Percentiles rank a stretch among this genome's conserved stretches.
Conservation (phyloP, 2,888 invertebrate species). For the Byasa hedistus region DNA sequence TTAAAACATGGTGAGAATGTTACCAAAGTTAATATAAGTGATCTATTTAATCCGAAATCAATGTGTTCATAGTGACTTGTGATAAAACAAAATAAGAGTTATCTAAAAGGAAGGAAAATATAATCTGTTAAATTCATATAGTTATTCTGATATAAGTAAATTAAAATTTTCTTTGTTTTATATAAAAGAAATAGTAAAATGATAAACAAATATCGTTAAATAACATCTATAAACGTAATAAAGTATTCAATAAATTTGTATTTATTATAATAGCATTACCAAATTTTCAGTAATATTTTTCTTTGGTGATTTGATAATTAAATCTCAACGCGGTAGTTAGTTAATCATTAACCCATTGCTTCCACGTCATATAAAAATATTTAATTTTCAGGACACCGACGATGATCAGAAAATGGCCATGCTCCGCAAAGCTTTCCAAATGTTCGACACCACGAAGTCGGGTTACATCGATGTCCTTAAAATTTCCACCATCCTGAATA, state of each 20-base stretch:
- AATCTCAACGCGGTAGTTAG: too few relatives aligned
- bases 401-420: constrained; percentile 92
- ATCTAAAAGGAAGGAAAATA: not conserved
- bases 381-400: constrained; percentile 73
- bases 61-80: constrained; percentile 36
- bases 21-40: constrained; percentile 28
- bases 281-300: too few relatives aligned
- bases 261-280: too few relatives aligned
- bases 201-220: not conserved
- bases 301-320: too few relatives aligned
- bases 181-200: not conserved
- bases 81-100: not conserved
- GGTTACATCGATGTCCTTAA: constrained; percentile 95
- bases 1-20: constrained; percentile 66
- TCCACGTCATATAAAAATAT: not conserved
- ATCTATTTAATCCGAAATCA: constrained; percentile 20
- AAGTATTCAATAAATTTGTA: not conserved
- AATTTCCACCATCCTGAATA: constrained; percentile 94
- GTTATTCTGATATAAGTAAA: not conserved
- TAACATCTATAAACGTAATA: not conserved
- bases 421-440: constrained; percentile 97
- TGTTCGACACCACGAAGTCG: constrained; percentile 96
- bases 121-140: not conserved
- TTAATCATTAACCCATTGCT: not conserved
- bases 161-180: not conserved